phyloP scores from a whole-genome alignment of 2,888 invertebrate species.

The Thymelicus sylvestris region DNA sequence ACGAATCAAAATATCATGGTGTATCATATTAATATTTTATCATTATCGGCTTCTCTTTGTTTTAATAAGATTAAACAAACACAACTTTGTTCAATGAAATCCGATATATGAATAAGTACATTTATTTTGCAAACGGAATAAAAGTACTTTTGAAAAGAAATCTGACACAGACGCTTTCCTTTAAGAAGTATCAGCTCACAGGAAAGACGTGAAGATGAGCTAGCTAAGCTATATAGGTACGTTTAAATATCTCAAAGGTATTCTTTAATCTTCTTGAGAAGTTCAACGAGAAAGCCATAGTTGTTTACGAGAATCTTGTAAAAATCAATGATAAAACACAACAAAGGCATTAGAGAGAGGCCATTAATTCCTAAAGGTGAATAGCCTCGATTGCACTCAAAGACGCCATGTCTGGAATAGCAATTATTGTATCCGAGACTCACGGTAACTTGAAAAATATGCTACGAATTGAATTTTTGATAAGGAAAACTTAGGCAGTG shows the following conservation, averaged over 20 bases:
- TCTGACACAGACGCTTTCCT: too few relatives aligned
- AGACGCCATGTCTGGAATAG: conserved; percentile 75
- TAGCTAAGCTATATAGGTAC: too few relatives aligned
- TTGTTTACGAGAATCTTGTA: conserved; percentile 55
- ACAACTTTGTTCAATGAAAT: background rate
- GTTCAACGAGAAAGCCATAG: conserved; percentile 37
- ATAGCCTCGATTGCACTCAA: conserved; percentile 65
- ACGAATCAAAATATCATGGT: conserved; percentile 28
- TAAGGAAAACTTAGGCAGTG: conserved; percentile 21
- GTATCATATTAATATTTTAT: conserved; percentile 8
- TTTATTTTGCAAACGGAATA: too few relatives aligned
- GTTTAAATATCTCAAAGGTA: too few relatives aligned
- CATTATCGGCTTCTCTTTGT: background rate
- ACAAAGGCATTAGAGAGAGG: conserved; percentile 64
- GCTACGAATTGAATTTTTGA: conserved; percentile 38
- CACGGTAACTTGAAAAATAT: conserved; percentile 50
- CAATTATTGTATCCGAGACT: conserved; percentile 64
- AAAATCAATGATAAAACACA: conserved; percentile 66
- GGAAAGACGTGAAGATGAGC: too few relatives aligned
- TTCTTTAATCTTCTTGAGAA: background rate
- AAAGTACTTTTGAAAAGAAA: too few relatives aligned
- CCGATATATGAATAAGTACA: too few relatives aligned
- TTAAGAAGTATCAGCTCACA: too few relatives aligned
- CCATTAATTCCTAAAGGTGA: conserved; percentile 78
- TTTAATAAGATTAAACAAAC: background rate